Conservation (phyloP, 2,797 vertebrate genomes). For the Crax fasciolata region DNA sequence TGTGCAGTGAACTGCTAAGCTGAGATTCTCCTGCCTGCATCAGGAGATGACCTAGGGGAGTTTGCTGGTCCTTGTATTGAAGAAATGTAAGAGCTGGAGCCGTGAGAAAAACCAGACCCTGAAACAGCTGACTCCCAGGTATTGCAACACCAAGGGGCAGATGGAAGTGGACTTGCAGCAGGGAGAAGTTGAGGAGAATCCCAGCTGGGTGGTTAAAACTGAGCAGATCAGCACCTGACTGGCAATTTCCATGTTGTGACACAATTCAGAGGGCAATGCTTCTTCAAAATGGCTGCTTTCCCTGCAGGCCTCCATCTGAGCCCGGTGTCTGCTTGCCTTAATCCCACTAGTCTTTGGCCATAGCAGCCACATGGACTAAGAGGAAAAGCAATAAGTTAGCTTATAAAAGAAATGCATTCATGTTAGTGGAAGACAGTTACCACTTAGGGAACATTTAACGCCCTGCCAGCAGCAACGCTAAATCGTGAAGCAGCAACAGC, state of each 20-base stretch:
- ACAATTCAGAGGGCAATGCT: neutral
- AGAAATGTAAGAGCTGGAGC: neutral
- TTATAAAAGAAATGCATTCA: constrained; percentile 57
- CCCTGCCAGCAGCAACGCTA: neutral
- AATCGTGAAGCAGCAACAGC: neutral
- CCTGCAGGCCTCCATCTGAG: neutral
- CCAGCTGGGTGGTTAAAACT: neutral
- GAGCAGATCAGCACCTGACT: neutral
- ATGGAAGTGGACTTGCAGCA: neutral
- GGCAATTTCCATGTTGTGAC: neutral
- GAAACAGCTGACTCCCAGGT: neutral
- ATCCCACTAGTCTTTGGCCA: neutral
- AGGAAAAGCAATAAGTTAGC: neutral
- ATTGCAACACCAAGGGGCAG: neutral
- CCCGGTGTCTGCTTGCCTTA: neutral
- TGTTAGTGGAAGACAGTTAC: constrained; percentile 18
- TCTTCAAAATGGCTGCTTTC: neutral
- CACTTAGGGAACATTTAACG: constrained; percentile 7
- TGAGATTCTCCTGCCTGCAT: neutral
- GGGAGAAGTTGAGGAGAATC: neutral
- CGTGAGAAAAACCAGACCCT: neutral
- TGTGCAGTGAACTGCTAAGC: neutral
- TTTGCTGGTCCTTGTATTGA: neutral
- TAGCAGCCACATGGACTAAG: neutral
- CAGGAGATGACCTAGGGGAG: neutral